Conservation (phyloP, 2,113 vertebrate species). For the Plestiodon gilberti region DNA sequence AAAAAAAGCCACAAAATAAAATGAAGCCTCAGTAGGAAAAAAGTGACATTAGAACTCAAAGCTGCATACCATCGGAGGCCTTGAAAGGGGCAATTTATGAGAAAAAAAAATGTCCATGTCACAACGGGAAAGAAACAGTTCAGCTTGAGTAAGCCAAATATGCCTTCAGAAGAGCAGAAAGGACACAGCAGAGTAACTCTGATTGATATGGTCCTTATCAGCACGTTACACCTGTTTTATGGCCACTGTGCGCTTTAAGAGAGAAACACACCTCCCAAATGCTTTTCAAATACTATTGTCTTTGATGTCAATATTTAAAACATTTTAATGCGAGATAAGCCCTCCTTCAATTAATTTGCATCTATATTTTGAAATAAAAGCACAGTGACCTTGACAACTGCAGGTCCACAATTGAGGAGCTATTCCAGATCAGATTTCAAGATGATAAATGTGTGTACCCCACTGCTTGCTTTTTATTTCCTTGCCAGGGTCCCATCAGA, state of each 20-base stretch:
- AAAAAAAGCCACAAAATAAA: background rate
- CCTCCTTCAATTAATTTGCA: background rate
- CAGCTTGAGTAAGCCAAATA: background rate
- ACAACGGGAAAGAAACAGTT: background rate
- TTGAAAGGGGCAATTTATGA: background rate
- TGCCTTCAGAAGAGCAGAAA: background rate
- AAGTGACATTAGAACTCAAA: background rate
- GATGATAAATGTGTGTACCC: background rate
- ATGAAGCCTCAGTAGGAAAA: background rate
- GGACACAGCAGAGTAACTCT: background rate
- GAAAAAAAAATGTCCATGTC: background rate
- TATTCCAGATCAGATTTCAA: background rate
- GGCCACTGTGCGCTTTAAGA: background rate
- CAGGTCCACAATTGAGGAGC: background rate
- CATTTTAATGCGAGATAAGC: background rate
- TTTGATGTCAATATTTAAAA: constrained; percentile 1
- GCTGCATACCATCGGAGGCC: background rate
- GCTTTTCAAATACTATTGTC: background rate
- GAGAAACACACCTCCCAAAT: background rate
- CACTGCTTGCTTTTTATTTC: background rate
- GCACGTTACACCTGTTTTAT: constrained; percentile 19
- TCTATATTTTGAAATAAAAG: background rate
- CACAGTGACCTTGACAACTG: background rate
- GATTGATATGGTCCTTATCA: background rate
- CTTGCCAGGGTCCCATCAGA: background rate